phyloP scores from a whole-genome alignment of 2,797 vertebrate species.

The Xyrichtys novacula region DNA sequence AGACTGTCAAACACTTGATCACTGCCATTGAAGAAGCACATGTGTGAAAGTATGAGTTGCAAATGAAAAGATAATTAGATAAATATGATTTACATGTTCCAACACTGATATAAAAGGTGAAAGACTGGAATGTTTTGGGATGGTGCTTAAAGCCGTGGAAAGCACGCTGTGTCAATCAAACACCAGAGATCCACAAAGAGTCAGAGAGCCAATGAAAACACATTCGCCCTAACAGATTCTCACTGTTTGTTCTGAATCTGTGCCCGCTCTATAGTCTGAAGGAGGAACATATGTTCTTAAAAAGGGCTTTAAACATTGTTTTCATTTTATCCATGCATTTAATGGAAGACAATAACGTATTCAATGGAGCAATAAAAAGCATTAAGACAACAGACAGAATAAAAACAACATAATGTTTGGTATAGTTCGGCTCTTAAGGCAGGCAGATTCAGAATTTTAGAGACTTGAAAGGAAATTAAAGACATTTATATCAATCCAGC shows the following conservation, averaged over 20 bases:
- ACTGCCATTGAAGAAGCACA: slow-evolving; percentile 21
- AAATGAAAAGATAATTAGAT: slow-evolving; percentile 40
- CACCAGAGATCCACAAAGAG: slow-evolving; percentile 20
- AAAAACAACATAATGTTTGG: slow-evolving; percentile 56
- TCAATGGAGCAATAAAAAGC: slow-evolving; percentile 40
- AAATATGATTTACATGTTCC: slow-evolving; percentile 41
- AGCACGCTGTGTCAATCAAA: slow-evolving; percentile 34
- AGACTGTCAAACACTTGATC: slow-evolving; percentile 33
- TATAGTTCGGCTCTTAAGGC: slow-evolving; percentile 23
- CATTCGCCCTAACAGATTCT: slow-evolving; percentile 20
- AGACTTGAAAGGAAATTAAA: slow-evolving; percentile 23
- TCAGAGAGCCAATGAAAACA: slow-evolving; percentile 52
- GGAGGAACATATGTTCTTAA: slow-evolving; percentile 29
- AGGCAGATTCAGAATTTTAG: slow-evolving; percentile 16
- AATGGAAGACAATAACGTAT: slow-evolving; percentile 48
- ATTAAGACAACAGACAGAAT: slow-evolving; percentile 21
- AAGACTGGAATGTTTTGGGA: slow-evolving; percentile 28
- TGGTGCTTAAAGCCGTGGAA: slow-evolving; percentile 29
- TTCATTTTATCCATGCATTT: slow-evolving; percentile 59
- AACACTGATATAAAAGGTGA: slow-evolving; percentile 34
- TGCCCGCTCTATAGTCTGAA: slow-evolving; percentile 16
- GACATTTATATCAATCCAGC: slow-evolving; percentile 11
- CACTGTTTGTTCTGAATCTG: slow-evolving; percentile 39
- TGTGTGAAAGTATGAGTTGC: slow-evolving; percentile 8
- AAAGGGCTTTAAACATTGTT: slow-evolving; percentile 34